These are phyloP conservation scores for Apoda limacodes DNA, from an alignment of 2,888 invertebrate genomes.

Conservation along the genomic window DNA sequence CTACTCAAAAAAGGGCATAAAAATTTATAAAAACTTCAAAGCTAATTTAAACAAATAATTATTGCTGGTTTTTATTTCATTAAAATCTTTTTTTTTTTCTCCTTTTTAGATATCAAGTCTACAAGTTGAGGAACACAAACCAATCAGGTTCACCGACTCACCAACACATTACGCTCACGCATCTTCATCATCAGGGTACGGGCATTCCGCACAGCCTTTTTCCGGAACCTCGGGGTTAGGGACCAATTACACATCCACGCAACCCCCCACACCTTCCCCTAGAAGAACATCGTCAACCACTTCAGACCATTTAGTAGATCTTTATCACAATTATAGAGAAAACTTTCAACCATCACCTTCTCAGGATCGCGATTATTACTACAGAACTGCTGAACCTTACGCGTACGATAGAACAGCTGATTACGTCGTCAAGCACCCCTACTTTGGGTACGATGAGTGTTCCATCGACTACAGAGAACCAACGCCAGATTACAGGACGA, in stretches of 20 bases:
- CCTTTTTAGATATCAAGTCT: constrained; percentile 58
- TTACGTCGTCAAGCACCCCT: constrained; percentile 54
- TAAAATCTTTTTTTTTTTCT: too few relatives aligned
- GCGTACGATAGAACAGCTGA: constrained; percentile 54
- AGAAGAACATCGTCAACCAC: constrained; percentile 75
- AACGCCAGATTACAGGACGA: constrained; percentile 42
- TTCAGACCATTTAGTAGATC: constrained; percentile 74
- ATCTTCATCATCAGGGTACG: constrained; percentile 61
- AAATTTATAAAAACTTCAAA: too few relatives aligned
- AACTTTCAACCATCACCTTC: constrained; percentile 52
- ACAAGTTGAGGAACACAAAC: constrained; percentile 71
- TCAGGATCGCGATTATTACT: constrained; percentile 41
- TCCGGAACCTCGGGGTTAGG: constrained; percentile 65
- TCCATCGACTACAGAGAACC: constrained; percentile 51
- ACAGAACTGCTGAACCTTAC: constrained; percentile 45
- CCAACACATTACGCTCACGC: constrained; percentile 75
- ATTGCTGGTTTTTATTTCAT: too few relatives aligned
- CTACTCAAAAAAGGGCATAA: too few relatives aligned
- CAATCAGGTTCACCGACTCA: constrained; percentile 80
- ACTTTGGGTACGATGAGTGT: constrained; percentile 52
- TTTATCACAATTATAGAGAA: constrained; percentile 64
- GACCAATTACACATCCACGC: constrained; percentile 62
- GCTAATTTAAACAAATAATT: too few relatives aligned
- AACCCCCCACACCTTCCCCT: constrained; percentile 75
- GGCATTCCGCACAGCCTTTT: constrained; percentile 59